Conservation (phyloP, 1,140 invertebrate species). For the Lordiphosa clarofinis region DNA sequence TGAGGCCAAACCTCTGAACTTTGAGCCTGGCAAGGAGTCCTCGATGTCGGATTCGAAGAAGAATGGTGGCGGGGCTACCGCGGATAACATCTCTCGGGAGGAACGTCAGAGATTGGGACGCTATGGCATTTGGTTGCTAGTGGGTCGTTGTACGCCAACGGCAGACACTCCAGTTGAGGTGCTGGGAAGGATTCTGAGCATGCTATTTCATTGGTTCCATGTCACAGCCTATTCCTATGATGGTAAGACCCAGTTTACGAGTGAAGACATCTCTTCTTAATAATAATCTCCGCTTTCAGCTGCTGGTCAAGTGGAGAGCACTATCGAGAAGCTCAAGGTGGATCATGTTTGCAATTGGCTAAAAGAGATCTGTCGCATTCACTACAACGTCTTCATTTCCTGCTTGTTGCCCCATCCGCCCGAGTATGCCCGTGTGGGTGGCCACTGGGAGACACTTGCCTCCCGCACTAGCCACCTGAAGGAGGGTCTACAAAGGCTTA, state of each 20-base stretch:
- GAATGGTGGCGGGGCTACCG: slow-evolving; percentile 51
- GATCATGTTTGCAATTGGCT: slow-evolving; percentile 97
- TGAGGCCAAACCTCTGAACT: slow-evolving; percentile 88
- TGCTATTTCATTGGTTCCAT: slow-evolving; percentile 99
- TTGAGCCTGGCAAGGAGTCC: slow-evolving; percentile 82
- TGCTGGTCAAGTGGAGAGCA: slow-evolving; percentile 87
- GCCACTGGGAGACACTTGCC: slow-evolving; percentile 96
- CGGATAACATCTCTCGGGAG: slow-evolving; percentile 85
- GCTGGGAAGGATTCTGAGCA: slow-evolving; percentile 94
- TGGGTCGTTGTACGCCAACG: slow-evolving; percentile 94
- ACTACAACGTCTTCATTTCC: slow-evolving; percentile 92
- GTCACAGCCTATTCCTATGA: slow-evolving; percentile 97
- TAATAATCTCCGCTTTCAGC: slow-evolving; percentile 48
- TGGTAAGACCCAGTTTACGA: slow-evolving; percentile 82
- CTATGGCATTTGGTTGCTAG: slow-evolving; percentile 98
- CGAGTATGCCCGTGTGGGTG: slow-evolving; percentile 87
- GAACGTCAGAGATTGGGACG: slow-evolving; percentile 93
- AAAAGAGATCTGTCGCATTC: slow-evolving; percentile 89
- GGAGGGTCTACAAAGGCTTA: slow-evolving; percentile 94
- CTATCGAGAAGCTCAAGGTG: slow-evolving; percentile 94
- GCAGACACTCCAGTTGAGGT: slow-evolving; percentile 92
- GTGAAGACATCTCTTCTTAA: background rate
- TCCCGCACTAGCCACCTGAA: slow-evolving; percentile 95
- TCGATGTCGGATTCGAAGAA: slow-evolving; percentile 53
- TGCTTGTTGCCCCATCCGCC: slow-evolving; percentile 90